Percentiles rank a stretch among this genome's conserved stretches.
Evolutionary conservation across 2,797 vertebrate species (phyloP).

Genomic region (Phrynocephalus forsythii): DNA sequence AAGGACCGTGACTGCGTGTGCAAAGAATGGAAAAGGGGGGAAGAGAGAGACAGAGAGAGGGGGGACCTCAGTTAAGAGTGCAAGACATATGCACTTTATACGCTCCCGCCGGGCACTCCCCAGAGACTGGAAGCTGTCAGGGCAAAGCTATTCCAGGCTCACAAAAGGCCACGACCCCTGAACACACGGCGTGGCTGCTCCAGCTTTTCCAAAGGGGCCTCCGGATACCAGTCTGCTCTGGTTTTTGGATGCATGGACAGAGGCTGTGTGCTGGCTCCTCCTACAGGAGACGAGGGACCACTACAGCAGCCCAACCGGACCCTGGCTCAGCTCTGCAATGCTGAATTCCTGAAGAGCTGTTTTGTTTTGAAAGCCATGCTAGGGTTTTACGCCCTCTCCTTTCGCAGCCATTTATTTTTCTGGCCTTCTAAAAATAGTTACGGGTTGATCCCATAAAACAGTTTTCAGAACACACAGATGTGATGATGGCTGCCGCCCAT

Average conservation of each 20-base stretch:
- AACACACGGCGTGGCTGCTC: neutral
- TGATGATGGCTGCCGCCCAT: neutral
- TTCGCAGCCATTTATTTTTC: neutral
- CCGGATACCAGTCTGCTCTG: neutral
- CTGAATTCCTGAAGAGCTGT: neutral
- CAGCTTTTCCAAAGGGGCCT: neutral
- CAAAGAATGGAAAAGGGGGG: neutral
- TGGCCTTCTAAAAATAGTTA: neutral
- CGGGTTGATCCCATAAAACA: neutral
- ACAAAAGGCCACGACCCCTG: neutral
- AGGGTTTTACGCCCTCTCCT: neutral
- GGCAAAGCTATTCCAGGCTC: conserved; percentile 38
- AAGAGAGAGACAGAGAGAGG: neutral
- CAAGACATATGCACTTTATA: conserved; percentile 3
- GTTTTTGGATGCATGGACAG: neutral
- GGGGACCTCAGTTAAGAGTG: neutral
- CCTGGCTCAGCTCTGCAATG: too few relatives aligned
- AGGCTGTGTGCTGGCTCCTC: conserved; percentile 55
- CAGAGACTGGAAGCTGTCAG: conserved; percentile 31
- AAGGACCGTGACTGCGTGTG: neutral
- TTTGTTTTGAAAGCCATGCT: neutral
- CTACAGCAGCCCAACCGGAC: neutral
- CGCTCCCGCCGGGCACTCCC: conserved; percentile 2
- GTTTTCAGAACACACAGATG: neutral
- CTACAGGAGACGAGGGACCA: conserved; percentile 26